These are phyloP conservation scores for Hemibagrus wyckioides DNA, from an alignment of 2,113 vertebrate species.

Conservation along the genomic window DNA sequence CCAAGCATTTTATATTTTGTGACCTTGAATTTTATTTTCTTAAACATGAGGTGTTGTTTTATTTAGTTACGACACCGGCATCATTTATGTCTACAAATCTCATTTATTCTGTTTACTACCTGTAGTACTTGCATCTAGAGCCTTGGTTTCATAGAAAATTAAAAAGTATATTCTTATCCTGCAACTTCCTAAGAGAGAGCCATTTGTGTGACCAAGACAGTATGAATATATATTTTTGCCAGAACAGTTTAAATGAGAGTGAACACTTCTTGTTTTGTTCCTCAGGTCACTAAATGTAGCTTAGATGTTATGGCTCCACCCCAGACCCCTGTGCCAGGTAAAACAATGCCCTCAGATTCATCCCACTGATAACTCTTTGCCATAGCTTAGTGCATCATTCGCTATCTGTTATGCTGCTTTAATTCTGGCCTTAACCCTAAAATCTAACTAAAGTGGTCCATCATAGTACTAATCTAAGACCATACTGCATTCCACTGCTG, in stretches of 20 bases:
- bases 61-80: neutral
- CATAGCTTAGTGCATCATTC: conserved; percentile 32
- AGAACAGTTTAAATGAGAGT: neutral
- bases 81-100: neutral
- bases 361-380: conserved; percentile 17
- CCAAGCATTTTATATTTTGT: neutral
- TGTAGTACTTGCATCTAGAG: neutral
- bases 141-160: neutral
- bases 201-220: neutral
- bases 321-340: conserved; percentile 43
- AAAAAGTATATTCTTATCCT: neutral
- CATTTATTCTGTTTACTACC: neutral
- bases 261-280: neutral
- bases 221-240: neutral
- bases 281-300: conserved; percentile 35
- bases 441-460: conserved; percentile 2
- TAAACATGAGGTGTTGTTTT: neutral
- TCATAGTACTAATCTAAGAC: neutral
- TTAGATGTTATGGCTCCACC: conserved; percentile 28
- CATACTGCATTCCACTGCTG: neutral
- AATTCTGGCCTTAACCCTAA: conserved; percentile 24
- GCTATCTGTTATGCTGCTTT: conserved; percentile 11
- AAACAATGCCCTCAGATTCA: conserved; percentile 26
- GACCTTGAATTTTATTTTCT: neutral
- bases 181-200: neutral